Evolutionary conservation across 2,888 invertebrate species (phyloP), one percentile per base, ranked within the genome.

Genomic region (Xylota sylvarum): DNA sequence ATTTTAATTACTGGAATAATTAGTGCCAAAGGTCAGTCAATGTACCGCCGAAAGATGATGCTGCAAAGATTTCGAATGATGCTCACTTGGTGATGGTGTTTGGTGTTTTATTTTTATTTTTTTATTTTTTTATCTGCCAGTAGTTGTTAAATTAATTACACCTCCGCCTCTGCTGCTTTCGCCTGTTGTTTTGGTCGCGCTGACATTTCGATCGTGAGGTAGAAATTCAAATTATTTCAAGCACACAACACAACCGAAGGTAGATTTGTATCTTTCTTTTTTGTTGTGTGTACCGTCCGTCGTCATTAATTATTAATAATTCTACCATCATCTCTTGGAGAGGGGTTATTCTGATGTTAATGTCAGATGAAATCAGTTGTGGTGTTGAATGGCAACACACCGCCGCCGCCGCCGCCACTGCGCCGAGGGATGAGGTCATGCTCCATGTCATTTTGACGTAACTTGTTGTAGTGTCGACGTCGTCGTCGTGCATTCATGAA

Each of bases 1-100:
- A 62, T 82, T 86, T 86, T 86, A 86, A 86, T 86, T 86, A 86
- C 86, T 82, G 78, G 78, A 86, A 86, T 86, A 86, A 86, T 86
- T 78, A 78, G 82, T 82, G 81, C 64, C 77, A 86, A 43, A 78
- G 86, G 72, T 86, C 86, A 78, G 35, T 4, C 56, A 48, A 60
- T 81, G 85, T 77, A 40, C 69, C 48, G 67, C 74, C 64, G 62
- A 69, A 27, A 62, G 73, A 73, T 74, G 43, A 73, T 74, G 43
- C 43, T 30, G n/a, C 67, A 56, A 32, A 58, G 60, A 46, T 60
- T 70, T 58, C 23, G 52, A 65, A 65, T 83, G 73, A 55, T 60
- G 37, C 46, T 43, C 32, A 30, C 55, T 40, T 74, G 70, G 23
- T 12, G 46, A 60, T 50, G 46, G 46, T 32, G 19, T 50, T 30